Conservation (phyloP, 2,797 vertebrate genomes). For the Tympanoctomys barrerae region DNA sequence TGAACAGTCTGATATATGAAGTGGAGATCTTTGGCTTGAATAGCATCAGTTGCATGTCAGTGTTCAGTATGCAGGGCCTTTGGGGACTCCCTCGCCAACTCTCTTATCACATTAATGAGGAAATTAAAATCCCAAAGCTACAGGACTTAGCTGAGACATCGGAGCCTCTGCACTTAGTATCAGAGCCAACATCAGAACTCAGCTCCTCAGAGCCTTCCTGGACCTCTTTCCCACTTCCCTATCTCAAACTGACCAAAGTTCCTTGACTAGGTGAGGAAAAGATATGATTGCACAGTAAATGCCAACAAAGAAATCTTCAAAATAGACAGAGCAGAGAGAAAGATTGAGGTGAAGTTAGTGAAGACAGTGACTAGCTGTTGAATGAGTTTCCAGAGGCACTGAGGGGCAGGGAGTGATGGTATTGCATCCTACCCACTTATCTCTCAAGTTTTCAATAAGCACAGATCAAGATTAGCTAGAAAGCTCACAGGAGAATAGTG, state of each 20-base stretch:
- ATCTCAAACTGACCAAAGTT: background rate
- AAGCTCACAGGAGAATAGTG: background rate
- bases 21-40: background rate
- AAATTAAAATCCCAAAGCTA: background rate
- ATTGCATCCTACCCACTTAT: background rate
- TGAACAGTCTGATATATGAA: background rate
- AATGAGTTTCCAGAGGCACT: background rate
- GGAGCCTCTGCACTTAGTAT: background rate
- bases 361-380: background rate
- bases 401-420: no score
- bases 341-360: background rate
- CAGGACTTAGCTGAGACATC: background rate
- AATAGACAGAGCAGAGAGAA: background rate
- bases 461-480: background rate
- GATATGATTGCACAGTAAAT: background rate
- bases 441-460: background rate
- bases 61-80: background rate
- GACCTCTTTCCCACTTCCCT: background rate
- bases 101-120: background rate
- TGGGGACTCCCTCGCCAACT: background rate
- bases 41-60: background rate
- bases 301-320: background rate
- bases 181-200: background rate
- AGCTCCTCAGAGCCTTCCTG: background rate
- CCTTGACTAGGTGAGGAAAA: conserved; percentile 9